Evolutionary conservation across 1,140 invertebrate species (phyloP), one percentile per base, ranked within the genome.

Genomic region (Caenorhabditis tropicalis): DNA sequence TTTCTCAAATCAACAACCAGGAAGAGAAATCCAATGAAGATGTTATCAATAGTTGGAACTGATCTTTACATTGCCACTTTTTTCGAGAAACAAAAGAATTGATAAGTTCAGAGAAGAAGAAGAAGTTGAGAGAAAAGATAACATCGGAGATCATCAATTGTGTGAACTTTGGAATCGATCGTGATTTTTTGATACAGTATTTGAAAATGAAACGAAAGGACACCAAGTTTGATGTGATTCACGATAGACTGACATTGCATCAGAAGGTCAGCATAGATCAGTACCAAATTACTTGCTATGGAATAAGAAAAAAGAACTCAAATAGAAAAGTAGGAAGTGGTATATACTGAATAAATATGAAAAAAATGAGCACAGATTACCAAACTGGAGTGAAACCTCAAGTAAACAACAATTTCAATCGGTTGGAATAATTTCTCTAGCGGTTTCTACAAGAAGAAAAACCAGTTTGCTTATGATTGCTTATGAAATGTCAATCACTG

Each of bases 181-280:
- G 58, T 65, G 58, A 65, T 65, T 65, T 36, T 65, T 65, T 65
- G 58, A 24, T 65, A 65, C 58, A 16, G 19, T 65, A 16, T 16
- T 15, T 33, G 31, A n/a, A 36, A 65, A n/a, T n/a, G n/a, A n/a
- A n/a, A n/a, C n/a, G n/a, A 24, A 33, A 65, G 29, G 21, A 58
- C 21, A 58, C 53, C 16, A 10, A 6, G 12, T 33, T 7, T 33
- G 31, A 36, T 65, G 58, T 65, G 31, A 65, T 65, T 15, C 36
- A 65, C 58, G 58, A 36, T 5, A 65, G 16, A 33, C 19, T 7
- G 29, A 36, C 33, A 36, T 65, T 65, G 58, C 58, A 65, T 65
- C 58, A 65, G 58, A 65, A 65, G 58, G 58, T 65, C 58, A 65
- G 36, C 29, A 65, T 65, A 65, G 58, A 65, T 65, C 58, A 65